Percentiles rank a stretch among this genome's conserved stretches.
Evolutionary conservation across 2,113 vertebrate genomes (phyloP).

Genomic region (Carassius auratus): DNA sequence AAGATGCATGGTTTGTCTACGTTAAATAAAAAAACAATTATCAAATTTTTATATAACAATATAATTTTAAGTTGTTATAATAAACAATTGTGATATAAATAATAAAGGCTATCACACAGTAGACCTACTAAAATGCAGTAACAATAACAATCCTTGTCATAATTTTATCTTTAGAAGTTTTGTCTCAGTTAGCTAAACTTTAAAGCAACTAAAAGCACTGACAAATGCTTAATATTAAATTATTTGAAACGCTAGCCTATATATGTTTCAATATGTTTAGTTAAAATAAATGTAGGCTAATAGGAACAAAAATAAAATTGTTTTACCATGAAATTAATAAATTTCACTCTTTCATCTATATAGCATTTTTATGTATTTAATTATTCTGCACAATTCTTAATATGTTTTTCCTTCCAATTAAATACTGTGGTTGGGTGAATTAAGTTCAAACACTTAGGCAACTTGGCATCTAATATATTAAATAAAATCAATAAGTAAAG

Average conservation of each 20-base stretch:
- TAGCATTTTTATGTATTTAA: neutral
- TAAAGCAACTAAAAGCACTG: neutral
- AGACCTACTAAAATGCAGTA: neutral
- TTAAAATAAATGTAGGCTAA: neutral
- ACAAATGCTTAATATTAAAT: neutral
- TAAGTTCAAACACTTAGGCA: neutral
- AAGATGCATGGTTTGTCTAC: neutral
- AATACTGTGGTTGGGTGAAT: neutral
- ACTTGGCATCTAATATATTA: neutral
- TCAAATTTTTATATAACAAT: neutral
- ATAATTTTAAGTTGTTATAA: neutral
- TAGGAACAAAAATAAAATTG: neutral
- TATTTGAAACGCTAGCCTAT: neutral
- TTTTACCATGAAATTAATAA: neutral
- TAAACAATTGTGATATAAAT: neutral
- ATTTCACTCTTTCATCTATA: neutral
- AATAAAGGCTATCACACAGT: neutral
- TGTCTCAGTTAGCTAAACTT: neutral
- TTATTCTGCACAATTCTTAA: neutral
- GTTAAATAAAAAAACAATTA: neutral
- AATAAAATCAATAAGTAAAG: neutral
- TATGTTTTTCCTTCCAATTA: neutral
- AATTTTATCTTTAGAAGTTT: neutral
- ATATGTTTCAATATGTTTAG: neutral
- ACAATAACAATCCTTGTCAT: neutral